A percentile compares a stretch with the other conserved stretches of the same genome.
Conservation (phyloP, 2,113 vertebrate genomes). For the Hippocampus barbouri region DNA sequence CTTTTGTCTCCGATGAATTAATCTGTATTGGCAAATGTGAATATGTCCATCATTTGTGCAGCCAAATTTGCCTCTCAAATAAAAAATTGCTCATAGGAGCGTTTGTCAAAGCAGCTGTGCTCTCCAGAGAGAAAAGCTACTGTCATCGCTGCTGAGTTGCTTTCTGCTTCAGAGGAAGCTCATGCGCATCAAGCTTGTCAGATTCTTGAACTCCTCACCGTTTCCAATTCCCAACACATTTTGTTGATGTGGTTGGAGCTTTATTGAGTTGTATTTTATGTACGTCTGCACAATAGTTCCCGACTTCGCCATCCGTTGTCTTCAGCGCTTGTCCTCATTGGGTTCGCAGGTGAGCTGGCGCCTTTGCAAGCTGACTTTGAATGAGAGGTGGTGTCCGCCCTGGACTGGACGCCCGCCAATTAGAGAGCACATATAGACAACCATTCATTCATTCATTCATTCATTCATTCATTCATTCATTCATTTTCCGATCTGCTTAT, state of each 20-base stretch:
- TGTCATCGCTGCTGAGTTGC: background rate
- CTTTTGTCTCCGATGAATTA: conserved; percentile 17
- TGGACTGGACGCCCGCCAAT: too few relatives aligned
- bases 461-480: too few relatives aligned
- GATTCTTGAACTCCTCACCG: conserved; percentile 27
- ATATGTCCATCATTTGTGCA: conserved; percentile 10
- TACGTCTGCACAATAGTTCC: background rate
- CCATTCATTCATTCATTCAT: too few relatives aligned
- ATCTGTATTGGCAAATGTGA: conserved; percentile 10
- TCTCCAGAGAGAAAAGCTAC: conserved; percentile 43
- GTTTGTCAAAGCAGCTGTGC: conserved; percentile 46
- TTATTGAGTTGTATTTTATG: background rate
- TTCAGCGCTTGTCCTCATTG: too few relatives aligned
- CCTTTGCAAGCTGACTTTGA: too few relatives aligned
- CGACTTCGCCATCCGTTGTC: too few relatives aligned
- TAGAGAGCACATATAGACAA: too few relatives aligned
- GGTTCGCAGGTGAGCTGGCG: too few relatives aligned
- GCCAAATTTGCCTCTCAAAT: conserved; percentile 23
- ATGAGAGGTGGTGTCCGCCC: too few relatives aligned
- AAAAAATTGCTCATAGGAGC: conserved; percentile 19
- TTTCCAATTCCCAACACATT: conserved; percentile 21
- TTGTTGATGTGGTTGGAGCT: background rate
- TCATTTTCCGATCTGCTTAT: too few relatives aligned
- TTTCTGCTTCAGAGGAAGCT: conserved; percentile 31
- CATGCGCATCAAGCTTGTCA: conserved; percentile 26